phyloP scores from a whole-genome alignment of 2,888 invertebrate genomes.

The Vesta saturnalis region DNA sequence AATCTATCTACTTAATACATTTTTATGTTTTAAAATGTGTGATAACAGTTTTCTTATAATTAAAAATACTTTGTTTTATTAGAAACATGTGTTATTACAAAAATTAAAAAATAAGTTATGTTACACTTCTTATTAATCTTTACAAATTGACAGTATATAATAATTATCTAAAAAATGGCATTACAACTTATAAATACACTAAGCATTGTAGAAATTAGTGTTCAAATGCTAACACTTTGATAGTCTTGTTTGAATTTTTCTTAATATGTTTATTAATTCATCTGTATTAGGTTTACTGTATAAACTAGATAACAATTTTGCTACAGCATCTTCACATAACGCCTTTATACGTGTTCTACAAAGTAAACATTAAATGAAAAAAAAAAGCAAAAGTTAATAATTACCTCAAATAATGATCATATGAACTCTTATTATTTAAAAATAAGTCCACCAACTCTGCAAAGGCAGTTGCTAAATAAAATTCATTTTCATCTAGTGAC shows the following conservation, averaged over 20 bases:
- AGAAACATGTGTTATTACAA: no score
- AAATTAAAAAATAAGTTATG: no score
- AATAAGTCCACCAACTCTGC: conserved; percentile 77
- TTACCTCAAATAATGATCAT: conserved; percentile 26
- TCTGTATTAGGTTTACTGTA: conserved; percentile 79
- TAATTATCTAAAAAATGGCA: no score
- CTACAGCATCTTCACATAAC: conserved; percentile 78
- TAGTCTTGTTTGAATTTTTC: conserved; percentile 68
- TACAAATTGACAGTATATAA: no score
- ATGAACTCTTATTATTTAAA: conserved; percentile 63
- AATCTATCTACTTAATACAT: no score
- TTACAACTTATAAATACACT: no score
- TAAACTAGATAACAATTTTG: conserved; percentile 77
- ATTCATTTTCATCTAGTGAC: conserved; percentile 85
- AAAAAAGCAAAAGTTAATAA: no score
- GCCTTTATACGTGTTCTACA: conserved; percentile 74
- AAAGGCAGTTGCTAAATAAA: conserved; percentile 83
- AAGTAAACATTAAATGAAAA: conserved; percentile 44
- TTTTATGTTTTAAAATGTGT: no score
- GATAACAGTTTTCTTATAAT: no score
- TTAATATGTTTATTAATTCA: conserved; percentile 68
- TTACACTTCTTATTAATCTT: no score
- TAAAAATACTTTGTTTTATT: no score
- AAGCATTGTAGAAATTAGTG: neutral
- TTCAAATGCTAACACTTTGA: conserved; percentile 67